Evolutionary conservation across 2,113 vertebrate genomes (phyloP).

Genomic region (Leucosticte australis): DNA sequence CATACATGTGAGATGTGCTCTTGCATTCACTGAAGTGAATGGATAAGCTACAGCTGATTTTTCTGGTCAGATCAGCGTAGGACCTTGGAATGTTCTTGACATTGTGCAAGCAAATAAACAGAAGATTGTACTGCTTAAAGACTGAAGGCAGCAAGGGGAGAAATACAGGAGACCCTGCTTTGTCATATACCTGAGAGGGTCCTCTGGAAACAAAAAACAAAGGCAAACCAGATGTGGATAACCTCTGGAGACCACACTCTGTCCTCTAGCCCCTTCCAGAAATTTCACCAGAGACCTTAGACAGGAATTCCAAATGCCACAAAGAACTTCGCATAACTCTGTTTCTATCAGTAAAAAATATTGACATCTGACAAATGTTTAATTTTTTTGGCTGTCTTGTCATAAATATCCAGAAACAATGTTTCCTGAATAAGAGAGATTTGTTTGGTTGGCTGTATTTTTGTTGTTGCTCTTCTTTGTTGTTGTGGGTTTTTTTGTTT

Average conservation of each 20-base stretch:
- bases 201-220: no score
- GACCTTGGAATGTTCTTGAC: background rate
- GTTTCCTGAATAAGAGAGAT: background rate
- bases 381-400: background rate
- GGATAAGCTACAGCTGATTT: background rate
- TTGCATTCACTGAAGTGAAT: background rate
- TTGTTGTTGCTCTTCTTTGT: background rate
- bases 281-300: background rate
- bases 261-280: background rate
- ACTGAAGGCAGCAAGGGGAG: background rate
- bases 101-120: background rate
- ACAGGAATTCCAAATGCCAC: background rate
- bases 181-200: background rate
- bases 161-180: background rate
- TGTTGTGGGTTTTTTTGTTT: background rate
- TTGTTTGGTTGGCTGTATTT: rapidly evolving
- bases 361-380: background rate
- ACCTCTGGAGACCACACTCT: background rate
- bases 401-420: background rate
- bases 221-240: background rate
- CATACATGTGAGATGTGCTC: background rate
- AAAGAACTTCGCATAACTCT: background rate
- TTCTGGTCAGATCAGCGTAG: background rate
- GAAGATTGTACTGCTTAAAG: background rate
- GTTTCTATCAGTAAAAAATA: background rate